These are phyloP conservation scores for Dromaius novaehollandiae DNA, from an alignment of 2,113 vertebrate genomes.

Conservation along the genomic window DNA sequence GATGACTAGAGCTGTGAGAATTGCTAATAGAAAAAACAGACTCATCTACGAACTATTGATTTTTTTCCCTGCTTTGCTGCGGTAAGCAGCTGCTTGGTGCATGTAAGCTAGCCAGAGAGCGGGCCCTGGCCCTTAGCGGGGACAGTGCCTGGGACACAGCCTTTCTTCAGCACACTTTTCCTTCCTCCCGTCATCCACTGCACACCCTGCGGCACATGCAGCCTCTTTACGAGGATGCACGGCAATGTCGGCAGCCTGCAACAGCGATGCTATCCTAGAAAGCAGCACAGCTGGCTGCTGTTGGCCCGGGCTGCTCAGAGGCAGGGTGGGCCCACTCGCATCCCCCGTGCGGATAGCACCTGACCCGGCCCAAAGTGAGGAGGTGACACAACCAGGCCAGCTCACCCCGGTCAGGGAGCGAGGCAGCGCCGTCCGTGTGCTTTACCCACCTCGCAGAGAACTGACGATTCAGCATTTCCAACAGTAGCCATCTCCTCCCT, in stretches of 20 bases:
- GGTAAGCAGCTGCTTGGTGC: background rate
- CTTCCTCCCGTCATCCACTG: background rate
- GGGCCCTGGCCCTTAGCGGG: fast-evolving
- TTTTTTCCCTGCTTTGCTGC: fast-evolving
- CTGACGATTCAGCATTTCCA: background rate
- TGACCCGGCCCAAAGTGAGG: fast-evolving
- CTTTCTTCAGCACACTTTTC: too few relatives aligned
- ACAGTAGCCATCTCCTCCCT: background rate
- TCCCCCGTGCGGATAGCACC: fast-evolving
- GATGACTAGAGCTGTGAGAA: background rate
- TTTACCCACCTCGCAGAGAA: background rate
- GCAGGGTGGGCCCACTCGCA: background rate
- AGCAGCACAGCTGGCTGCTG: background rate
- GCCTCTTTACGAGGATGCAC: too few relatives aligned
- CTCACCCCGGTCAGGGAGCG: background rate
- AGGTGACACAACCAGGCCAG: background rate
- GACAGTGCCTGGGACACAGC: too few relatives aligned
- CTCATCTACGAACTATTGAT: background rate
- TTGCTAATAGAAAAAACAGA: background rate
- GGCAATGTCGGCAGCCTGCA: too few relatives aligned
- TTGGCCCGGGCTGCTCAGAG: background rate
- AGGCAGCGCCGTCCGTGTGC: fast-evolving
- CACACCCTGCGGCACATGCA: too few relatives aligned
- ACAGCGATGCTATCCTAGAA: background rate
- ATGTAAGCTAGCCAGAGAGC: background rate